Evolutionary conservation across 2,113 vertebrate genomes (phyloP).

Genomic region (Athene cunicularia): DNA sequence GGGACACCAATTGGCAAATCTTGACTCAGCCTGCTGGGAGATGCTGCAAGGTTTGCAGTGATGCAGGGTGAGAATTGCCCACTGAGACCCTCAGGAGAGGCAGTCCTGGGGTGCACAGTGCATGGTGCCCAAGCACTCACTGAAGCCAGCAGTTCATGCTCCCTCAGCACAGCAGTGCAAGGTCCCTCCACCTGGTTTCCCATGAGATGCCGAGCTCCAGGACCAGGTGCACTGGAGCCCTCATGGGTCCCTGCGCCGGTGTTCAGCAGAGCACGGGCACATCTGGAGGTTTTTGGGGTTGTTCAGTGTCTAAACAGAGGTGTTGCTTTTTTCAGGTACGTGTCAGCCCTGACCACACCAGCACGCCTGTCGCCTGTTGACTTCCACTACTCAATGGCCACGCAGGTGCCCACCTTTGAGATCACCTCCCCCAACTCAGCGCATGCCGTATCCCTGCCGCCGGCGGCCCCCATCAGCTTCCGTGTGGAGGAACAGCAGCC

Average conservation of each 20-base stretch:
- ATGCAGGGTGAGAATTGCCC: neutral
- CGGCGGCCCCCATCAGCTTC: slow-evolving; percentile 87
- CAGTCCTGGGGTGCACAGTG: neutral
- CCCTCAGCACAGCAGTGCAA: neutral
- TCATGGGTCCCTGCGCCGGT: rapidly evolving
- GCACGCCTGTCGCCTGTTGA: slow-evolving; percentile 94
- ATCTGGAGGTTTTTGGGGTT: neutral
- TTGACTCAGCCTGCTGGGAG: neutral
- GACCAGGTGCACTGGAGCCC: neutral
- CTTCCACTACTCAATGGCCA: slow-evolving; percentile 93
- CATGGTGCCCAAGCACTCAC: neutral
- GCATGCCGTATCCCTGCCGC: slow-evolving; percentile 91
- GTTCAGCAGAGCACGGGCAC: rapidly evolving
- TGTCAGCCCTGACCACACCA: slow-evolving; percentile 96
- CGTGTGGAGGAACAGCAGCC: slow-evolving; percentile 91
- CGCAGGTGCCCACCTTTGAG: slow-evolving; percentile 96
- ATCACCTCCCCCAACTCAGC: slow-evolving; percentile 94
- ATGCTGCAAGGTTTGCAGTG: neutral
- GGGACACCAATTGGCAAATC: neutral
- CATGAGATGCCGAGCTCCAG: neutral
- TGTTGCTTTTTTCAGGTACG: slow-evolving; percentile 82
- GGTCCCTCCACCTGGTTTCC: neutral
- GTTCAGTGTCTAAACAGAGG: neutral
- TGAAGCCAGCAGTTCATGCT: neutral
- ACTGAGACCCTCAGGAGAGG: rapidly evolving